Evolutionary conservation across 2,113 vertebrate genomes (phyloP), one percentile per base, ranked within the genome.

Genomic region (Xyliphius kryptos): DNA sequence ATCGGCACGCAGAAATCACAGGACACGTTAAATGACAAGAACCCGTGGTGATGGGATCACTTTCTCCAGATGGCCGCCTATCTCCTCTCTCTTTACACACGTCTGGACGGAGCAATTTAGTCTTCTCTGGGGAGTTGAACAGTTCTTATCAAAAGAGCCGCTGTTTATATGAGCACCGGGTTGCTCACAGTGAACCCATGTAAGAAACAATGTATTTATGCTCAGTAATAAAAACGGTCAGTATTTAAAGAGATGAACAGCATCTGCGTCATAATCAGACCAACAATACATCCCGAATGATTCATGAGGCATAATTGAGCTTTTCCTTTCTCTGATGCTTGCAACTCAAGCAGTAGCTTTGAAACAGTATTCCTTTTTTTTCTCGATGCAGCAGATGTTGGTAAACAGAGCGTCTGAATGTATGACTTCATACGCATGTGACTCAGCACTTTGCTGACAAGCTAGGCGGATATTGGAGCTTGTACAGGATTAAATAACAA

Each of bases 41-140:
- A 58, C 59, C 51, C 40, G 26, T 56, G 40, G 56, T 19, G 69
- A 71, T 68, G 1, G 52, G 61, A 74, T 77, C 60, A 8, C 63
- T 65, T 77, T 74, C 72, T 72, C 72, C 75, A 74, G 75, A 77
- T 76, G 74, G 74, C 47, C 8, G 15, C 17, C 70, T 16, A 62
- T 66, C 56, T 65, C 52, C 57, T 70, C 67, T 70, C 40, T 16
- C 56, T 70, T 70, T 37, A 40, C 9, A 48, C 13, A 8, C 2
- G 54, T 20, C 40, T 6, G 12, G 37, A 38, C 5, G 7, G 53
- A 54, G 67, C 63, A 46, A 59, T 50, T 49, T 58, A 54, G 61
- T 11, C 63, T 41, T 63, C 71, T 67, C 63, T 49, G 63, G 67
- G 58, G 63, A 70, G 51, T 21, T 1, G 6, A 19, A 32, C 8